Evolutionary conservation across 2,797 vertebrate species (phyloP).

Genomic region (Nannoperca australis): DNA sequence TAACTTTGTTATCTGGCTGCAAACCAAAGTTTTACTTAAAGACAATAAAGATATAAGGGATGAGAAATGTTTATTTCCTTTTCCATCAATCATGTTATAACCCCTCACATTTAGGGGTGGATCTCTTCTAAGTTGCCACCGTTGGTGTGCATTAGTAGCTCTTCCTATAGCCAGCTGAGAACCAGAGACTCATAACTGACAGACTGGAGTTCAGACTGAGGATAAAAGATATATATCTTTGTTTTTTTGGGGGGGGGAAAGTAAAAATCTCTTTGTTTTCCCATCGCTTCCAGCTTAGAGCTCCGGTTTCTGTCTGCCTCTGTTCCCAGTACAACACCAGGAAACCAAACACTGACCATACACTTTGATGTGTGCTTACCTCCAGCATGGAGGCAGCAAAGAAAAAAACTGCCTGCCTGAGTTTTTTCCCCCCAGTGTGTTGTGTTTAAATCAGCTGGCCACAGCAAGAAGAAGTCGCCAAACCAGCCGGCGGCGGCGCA

Average conservation of each 20-base stretch:
- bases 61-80: background rate
- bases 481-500: slow-evolving; percentile 52
- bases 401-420: slow-evolving; percentile 36
- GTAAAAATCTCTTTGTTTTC: slow-evolving; percentile 24
- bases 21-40: background rate
- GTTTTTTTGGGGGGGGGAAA: background rate
- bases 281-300: slow-evolving; percentile 9
- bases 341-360: slow-evolving; percentile 46
- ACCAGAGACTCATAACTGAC: background rate
- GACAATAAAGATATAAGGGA: background rate
- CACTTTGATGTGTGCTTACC: slow-evolving; percentile 64
- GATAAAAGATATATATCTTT: background rate
- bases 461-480: slow-evolving; percentile 54
- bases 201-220: background rate
- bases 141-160: background rate
- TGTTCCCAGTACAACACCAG: slow-evolving; percentile 26
- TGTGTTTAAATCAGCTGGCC: slow-evolving; percentile 63
- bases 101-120: background rate
- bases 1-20: background rate
- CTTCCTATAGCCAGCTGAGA: background rate
- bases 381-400: slow-evolving; percentile 37
- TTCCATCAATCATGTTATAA: background rate
- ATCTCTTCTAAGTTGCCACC: background rate
- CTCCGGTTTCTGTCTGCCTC: slow-evolving; percentile 25
- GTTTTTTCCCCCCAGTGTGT: slow-evolving; percentile 38